Evolutionary conservation across 2,888 invertebrate species (phyloP), one percentile per base, ranked within the genome.

Genomic region (Camponotus fellah): DNA sequence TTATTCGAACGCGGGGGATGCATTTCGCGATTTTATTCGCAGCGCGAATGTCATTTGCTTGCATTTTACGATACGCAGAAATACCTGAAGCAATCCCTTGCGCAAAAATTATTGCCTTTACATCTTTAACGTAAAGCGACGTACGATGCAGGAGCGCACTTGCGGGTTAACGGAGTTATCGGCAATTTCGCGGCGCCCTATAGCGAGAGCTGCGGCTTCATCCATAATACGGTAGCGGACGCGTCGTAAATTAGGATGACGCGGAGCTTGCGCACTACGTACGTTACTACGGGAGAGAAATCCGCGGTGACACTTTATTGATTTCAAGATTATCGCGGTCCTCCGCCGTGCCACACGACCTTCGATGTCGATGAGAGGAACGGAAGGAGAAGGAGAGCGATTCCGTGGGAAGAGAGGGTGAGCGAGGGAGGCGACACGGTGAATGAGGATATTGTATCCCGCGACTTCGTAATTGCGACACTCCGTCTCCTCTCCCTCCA

Each of bases 241-340:
- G 87, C 84, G 83, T 86, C 85, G 85, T 83, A 91, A 91, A 91
- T 92, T 90, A 91, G 85, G 81, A 84, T 86, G 83, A 86, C 83
- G 83, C 85, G 87, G 79, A 86, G 76, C 85, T 86, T 89, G 91
- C 92, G 91, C 91, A 89, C 83, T 82, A 65, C 71, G 86, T 80
- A 74, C 79, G 84, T 83, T 60, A 71, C 81, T 46, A 53, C n/a
- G n/a, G 53, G 82, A 81, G 85, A 83, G 92, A 91, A 91, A 91
- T 92, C 87, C 88, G 87, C 82, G 91, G 88, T 90, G 91, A 92
- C 91, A 91, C 92, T 93, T 93, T 93, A 94, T 94, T 93, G 94
- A 94, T 94, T 93, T 93, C 93, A 91, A 93, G 93, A 94, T 94
- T 94, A 94, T 94, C 93, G 91, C 92, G 91, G 87, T 85, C 88